Evolutionary conservation across 2,888 invertebrate species (phyloP).

Genomic region (Xanthorhoe spadicearia): DNA sequence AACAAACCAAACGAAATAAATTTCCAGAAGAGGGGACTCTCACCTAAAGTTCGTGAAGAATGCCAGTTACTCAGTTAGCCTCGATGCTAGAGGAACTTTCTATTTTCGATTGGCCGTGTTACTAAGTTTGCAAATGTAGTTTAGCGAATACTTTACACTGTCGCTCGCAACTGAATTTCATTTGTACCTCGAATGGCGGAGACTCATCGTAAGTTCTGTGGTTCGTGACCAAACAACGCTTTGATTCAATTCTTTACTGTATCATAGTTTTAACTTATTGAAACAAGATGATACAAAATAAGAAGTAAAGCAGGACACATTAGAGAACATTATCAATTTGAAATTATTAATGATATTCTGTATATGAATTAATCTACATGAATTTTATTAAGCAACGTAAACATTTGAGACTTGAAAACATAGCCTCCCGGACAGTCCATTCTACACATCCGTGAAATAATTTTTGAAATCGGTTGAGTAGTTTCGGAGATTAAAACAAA

Average conservation of each 20-base stretch:
- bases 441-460: no score
- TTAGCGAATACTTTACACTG: slow-evolving; percentile 70
- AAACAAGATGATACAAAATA: background rate
- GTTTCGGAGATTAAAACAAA: no score
- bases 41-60: slow-evolving; percentile 76
- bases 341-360: no score
- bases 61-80: slow-evolving; percentile 79
- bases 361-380: no score
- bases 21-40: slow-evolving; percentile 65
- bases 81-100: slow-evolving; percentile 73
- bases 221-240: slow-evolving; percentile 16
- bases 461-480: no score
- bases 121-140: slow-evolving; percentile 79
- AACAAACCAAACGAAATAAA: slow-evolving; percentile 71
- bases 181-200: slow-evolving; percentile 64
- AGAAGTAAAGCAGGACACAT: no score
- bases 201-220: slow-evolving; percentile 52
- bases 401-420: no score
- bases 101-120: slow-evolving; percentile 82
- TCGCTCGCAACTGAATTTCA: slow-evolving; percentile 69
- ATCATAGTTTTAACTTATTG: background rate
- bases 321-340: no score
- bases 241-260: background rate
- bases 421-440: no score
- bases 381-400: no score